These are phyloP conservation scores for Drosophila albomicans DNA, from an alignment of 1,140 invertebrate genomes.

Conservation along the genomic window DNA sequence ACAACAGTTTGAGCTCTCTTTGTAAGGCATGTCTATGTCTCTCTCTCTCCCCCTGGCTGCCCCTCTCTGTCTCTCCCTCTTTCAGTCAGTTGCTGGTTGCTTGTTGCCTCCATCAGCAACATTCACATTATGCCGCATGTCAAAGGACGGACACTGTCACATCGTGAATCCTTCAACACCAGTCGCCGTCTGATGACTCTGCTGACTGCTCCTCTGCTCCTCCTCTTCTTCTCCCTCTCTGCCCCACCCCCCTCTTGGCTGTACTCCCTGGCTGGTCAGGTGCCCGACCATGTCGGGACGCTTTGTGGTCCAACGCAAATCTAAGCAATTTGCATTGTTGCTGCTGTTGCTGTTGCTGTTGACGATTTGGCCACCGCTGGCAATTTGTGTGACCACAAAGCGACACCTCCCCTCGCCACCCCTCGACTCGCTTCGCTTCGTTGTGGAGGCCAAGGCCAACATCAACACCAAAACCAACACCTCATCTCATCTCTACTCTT, in stretches of 20 bases:
- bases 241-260: neutral
- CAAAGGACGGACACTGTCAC: conserved; percentile 66
- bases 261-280: conserved; percentile 35
- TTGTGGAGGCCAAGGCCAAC: conserved; percentile 38
- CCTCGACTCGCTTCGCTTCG: neutral
- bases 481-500: neutral
- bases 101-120: conserved; percentile 40
- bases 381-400: conserved; percentile 66
- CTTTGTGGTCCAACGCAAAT: conserved; percentile 75
- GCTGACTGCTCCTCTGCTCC: neutral
- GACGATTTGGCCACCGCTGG: conserved; percentile 59
- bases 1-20: conserved; percentile 55
- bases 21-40: conserved; percentile 30
- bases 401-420: conserved; percentile 16
- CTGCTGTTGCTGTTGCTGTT: conserved; percentile 50
- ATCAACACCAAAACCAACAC: conserved; percentile 5
- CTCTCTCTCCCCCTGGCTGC: neutral
- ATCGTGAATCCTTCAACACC: conserved; percentile 77
- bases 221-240: neutral
- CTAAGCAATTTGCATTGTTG: conserved; percentile 75
- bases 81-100: conserved; percentile 11
- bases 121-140: conserved; percentile 72
- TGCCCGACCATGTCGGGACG: conserved; percentile 53
- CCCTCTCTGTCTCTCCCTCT: conserved; percentile 26
- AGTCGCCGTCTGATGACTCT: conserved; percentile 29